Evolutionary conservation across 1,140 invertebrate genomes (phyloP).

Genomic region (Zaprionus taronus): DNA sequence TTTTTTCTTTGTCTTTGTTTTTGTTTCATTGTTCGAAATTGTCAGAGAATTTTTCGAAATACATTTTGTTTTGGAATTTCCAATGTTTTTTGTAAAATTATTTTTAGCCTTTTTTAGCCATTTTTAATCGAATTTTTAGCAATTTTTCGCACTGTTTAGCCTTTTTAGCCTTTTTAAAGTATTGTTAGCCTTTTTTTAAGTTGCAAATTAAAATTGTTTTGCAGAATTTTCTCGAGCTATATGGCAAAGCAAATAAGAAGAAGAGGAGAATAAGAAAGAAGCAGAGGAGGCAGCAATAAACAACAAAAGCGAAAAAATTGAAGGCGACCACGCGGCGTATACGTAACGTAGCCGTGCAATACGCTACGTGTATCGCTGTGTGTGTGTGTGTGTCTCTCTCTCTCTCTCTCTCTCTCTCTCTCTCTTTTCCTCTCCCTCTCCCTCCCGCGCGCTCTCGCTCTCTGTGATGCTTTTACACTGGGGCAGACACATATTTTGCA

Average conservation of each 20-base stretch:
- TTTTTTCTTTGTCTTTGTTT: neutral
- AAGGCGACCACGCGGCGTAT: constrained; percentile 76
- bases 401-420: too few species aligned
- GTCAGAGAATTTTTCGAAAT: neutral
- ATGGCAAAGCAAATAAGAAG: neutral
- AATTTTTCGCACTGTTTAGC: neutral
- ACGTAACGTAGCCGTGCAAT: constrained; percentile 63
- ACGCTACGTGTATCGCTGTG: constrained; percentile 4
- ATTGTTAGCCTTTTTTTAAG: constrained; percentile 4
- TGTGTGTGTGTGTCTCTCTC: constrained; percentile 10
- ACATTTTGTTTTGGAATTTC: neutral
- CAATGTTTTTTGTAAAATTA: neutral
- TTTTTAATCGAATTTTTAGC: neutral
- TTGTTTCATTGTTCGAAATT: neutral
- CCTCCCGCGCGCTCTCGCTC: neutral
- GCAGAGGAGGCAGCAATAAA: constrained; percentile 4
- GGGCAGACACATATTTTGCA: constrained; percentile 35
- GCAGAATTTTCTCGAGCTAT: constrained; percentile 55
- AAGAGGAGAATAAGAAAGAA: neutral
- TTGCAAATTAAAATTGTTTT: constrained; percentile 22
- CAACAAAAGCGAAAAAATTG: constrained; percentile 17
- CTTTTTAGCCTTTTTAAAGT: neutral
- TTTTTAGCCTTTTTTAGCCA: neutral
- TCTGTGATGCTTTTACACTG: constrained; percentile 29
- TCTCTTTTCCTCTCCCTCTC: too few species aligned